A percentile compares a stretch with the other conserved stretches of the same genome.
phyloP scores from a whole-genome alignment of 1,140 invertebrate genomes.

The Olivierus martensii region DNA sequence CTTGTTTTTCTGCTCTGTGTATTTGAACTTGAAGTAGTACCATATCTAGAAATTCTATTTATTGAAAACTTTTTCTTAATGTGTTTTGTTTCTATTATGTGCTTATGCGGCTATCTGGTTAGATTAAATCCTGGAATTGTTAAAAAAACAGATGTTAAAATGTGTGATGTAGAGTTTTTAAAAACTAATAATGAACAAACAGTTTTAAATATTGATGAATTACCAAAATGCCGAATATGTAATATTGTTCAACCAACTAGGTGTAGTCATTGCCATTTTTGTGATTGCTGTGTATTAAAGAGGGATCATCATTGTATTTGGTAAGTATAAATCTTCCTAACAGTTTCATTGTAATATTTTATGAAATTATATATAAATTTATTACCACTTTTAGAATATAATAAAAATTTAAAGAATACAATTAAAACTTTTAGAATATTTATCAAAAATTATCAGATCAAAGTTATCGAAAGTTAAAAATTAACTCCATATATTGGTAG shows the following conservation, averaged over 20 bases:
- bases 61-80: conserved; percentile 14
- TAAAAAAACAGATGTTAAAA: neutral
- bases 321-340: too few species aligned
- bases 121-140: neutral
- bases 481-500: too few species aligned
- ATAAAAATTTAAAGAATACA: too few species aligned
- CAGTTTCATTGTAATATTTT: too few species aligned
- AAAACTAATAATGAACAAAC: neutral
- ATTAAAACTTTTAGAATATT: too few species aligned
- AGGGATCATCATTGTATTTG: conserved; percentile 12
- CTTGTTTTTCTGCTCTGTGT: conserved; percentile 10
- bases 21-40: conserved; percentile 17
- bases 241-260: conserved; percentile 1
- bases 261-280: conserved; percentile 10
- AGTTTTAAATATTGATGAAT: neutral
- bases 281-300: conserved; percentile 5
- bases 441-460: too few species aligned
- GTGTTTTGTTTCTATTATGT: conserved; percentile 11
- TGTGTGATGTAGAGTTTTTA: too few species aligned
- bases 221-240: conserved; percentile 6
- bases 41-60: conserved; percentile 16
- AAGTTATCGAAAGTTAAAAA: too few species aligned
- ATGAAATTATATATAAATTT: too few species aligned
- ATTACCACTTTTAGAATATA: too few species aligned
- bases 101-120: conserved; percentile 4